Percentiles rank a stretch among this genome's conserved stretches.
Conservation (phyloP, 37 sponge, comb jelly and placozoan species). For the Chondrosia reniformis region DNA sequence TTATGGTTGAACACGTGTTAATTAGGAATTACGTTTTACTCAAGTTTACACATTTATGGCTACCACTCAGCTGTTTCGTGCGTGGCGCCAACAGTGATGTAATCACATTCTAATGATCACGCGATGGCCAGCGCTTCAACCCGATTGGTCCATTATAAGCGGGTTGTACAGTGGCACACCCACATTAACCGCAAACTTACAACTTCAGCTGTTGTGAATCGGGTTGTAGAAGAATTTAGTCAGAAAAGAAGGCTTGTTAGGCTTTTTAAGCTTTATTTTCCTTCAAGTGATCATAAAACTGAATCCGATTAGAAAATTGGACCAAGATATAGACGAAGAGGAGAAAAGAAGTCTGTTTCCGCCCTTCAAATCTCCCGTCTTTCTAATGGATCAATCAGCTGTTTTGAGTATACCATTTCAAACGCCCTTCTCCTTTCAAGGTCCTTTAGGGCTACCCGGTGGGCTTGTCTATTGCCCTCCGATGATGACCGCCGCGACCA, state of each 20-base stretch:
- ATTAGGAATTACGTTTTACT: too few relatives aligned
- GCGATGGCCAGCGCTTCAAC: background rate
- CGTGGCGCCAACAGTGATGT: constrained; percentile 22
- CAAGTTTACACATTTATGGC: too few relatives aligned
- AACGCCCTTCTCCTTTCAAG: constrained; percentile 13
- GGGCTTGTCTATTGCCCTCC: constrained; percentile 12
- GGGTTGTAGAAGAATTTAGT: background rate
- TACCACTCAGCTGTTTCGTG: background rate
- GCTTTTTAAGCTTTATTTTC: too few relatives aligned
- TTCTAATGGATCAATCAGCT: constrained; percentile 22
- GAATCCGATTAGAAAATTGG: too few relatives aligned
- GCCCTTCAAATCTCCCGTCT: too few relatives aligned
- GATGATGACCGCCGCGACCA: background rate
- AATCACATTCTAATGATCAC: constrained; percentile 7
- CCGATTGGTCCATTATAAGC: constrained; percentile 14
- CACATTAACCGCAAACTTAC: constrained; percentile 26
- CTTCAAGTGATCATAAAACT: too few relatives aligned
- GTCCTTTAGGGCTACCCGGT: background rate
- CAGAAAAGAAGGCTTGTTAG: background rate
- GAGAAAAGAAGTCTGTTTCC: too few relatives aligned
- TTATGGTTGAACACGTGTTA: too few relatives aligned
- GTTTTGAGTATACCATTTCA: constrained; percentile 24
- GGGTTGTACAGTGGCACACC: constrained; percentile 8
- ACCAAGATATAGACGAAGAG: too few relatives aligned
- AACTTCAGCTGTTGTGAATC: constrained; percentile 13